Evolutionary conservation across 1,140 invertebrate species (phyloP).

Genomic region (Ooceraea biroi): DNA sequence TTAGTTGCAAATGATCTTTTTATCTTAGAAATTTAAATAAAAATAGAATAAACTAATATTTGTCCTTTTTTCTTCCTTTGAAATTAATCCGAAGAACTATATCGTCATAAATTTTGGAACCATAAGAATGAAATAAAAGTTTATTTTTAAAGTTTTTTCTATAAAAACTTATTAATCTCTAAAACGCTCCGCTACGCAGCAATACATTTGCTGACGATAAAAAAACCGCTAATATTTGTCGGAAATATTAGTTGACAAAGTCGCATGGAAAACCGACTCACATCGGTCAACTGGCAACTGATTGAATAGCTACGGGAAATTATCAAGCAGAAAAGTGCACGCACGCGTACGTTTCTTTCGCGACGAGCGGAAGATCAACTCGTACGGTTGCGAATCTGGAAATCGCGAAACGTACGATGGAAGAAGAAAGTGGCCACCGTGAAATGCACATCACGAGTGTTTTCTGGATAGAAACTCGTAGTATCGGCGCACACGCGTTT

Average conservation of each 20-base stretch:
- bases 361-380: slow-evolving; percentile 18
- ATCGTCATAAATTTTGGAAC: background rate
- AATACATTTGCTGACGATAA: background rate
- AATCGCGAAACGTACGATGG: slow-evolving; percentile 58
- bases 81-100: background rate
- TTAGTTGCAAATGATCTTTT: background rate
- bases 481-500: slow-evolving; percentile 56
- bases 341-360: background rate
- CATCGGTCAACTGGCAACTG: background rate
- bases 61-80: background rate
- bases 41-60: slow-evolving; percentile 13
- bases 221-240: background rate
- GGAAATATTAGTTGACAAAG: background rate
- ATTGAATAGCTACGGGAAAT: background rate
- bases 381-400: slow-evolving; percentile 43
- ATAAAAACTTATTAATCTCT: background rate
- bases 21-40: slow-evolving; percentile 8
- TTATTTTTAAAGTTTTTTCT: too few species aligned
- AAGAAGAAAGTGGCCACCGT: slow-evolving; percentile 76
- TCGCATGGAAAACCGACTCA: background rate
- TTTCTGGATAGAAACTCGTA: slow-evolving; percentile 68
- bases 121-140: background rate
- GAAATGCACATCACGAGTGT: slow-evolving; percentile 68
- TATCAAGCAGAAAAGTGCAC: background rate
- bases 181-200: too few species aligned